phyloP scores from a whole-genome alignment of 2,888 invertebrate genomes.

The Epistrophe eligans region DNA sequence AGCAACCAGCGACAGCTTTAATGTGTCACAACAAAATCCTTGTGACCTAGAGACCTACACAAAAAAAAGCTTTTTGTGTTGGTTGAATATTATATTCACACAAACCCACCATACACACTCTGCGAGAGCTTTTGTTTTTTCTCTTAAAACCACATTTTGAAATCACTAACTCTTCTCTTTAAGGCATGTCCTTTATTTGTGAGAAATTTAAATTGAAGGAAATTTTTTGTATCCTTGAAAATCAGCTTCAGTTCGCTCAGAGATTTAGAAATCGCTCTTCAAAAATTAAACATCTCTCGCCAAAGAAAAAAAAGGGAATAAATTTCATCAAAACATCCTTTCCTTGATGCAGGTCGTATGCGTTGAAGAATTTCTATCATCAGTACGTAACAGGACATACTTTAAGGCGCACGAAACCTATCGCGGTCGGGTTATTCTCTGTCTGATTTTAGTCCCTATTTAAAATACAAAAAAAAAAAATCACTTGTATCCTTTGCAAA shows the following conservation, averaged over 20 bases:
- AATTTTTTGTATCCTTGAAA: slow-evolving; percentile 65
- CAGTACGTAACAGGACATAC: slow-evolving; percentile 74
- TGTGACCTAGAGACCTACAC: slow-evolving; percentile 72
- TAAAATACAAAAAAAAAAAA: slow-evolving; percentile 1
- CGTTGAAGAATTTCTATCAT: slow-evolving; percentile 58
- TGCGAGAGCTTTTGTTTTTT: slow-evolving; percentile 9
- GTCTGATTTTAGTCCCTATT: slow-evolving; percentile 53
- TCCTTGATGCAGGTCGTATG: slow-evolving; percentile 71
- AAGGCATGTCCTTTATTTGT: slow-evolving; percentile 4
- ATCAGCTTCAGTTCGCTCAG: slow-evolving; percentile 16
- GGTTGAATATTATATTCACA: not conserved
- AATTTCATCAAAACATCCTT: slow-evolving; percentile 62
- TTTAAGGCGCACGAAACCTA: slow-evolving; percentile 68
- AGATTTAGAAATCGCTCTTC: slow-evolving; percentile 32
- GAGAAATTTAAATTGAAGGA: slow-evolving; percentile 7
- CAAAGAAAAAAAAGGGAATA: slow-evolving; percentile 4
- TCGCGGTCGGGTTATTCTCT: slow-evolving; percentile 64
- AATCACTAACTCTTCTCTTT: slow-evolving; percentile 41
- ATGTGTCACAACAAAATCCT: slow-evolving; percentile 65
- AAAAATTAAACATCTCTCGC: not conserved
- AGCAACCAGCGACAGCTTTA: slow-evolving; percentile 49
- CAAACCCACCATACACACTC: not conserved
- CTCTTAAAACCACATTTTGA: slow-evolving; percentile 8
- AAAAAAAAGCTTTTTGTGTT: slow-evolving; percentile 38
- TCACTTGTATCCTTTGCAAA: slow-evolving; percentile 20